Base-by-base conservation (phyloP, 1,140 invertebrate genomes). In the Drosophila ogumai region DNA sequence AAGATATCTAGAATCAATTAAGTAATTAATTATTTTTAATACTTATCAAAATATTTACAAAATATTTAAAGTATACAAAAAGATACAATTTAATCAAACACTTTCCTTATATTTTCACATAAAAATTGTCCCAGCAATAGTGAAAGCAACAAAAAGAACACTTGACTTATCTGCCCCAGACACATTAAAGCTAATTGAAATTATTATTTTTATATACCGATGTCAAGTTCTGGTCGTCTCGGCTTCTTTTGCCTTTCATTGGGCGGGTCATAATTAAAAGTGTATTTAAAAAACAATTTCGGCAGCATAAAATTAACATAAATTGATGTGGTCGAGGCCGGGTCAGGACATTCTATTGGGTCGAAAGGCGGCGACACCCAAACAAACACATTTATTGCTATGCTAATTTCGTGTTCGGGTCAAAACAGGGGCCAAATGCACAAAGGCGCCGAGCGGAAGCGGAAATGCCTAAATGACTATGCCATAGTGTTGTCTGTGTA, bases 401-500 rank as follows among this genome's bases (percentile, higher is more conserved):
- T 86, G 81, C 82, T 86, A 85, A 84, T 84, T 82, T 67, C 34
- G 66, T 68, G 66, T 85, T 85, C 65, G 77, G 81, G 81, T 85
- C 81, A 73, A 59, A 54, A 66, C 60, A 55, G 71, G 49, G 68
- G 84, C 59, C 64, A 77, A 87, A 78, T 87, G 84, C 85, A 87
- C 80, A 87, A 88, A 84, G 82, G 85, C 85, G 74, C 55, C 79
- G 47, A 75, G 56, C 85, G 85, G 85, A 90, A 90, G 75, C 85
- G 85, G 85, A 90, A 90, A 85, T 85, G 86, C 85, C 85, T 90
- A 90, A 90, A 90, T 85, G 85, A 85, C 85, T 90, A 79, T 87
- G 61, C 79, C 82, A 81, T 87, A 57, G 79, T 87, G 72, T 52
- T 66, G 59, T 25, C 50, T 43, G 25, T 44, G 38, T 65, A 43